Conservation (phyloP, 1,140 invertebrate species). For the Scaptomyza hsui region DNA sequence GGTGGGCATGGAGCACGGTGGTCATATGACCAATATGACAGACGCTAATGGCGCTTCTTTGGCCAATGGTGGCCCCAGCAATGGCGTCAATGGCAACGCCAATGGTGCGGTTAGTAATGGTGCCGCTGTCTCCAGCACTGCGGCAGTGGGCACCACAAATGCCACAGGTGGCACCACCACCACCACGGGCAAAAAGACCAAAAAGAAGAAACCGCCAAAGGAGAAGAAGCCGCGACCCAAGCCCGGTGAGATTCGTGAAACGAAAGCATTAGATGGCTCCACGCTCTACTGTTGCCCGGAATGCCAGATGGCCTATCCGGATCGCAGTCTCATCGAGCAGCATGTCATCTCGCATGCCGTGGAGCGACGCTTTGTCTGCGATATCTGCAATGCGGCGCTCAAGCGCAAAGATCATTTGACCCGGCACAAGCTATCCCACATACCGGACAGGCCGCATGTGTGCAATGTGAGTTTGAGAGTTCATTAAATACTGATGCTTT, state of each 20-base stretch:
- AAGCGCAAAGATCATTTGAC: conserved; percentile 93
- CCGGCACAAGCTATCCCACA: conserved; percentile 92
- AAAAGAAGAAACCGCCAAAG: conserved; percentile 90
- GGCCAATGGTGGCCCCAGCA: conserved; percentile 62
- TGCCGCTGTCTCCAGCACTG: conserved; percentile 65
- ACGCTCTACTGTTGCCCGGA: conserved; percentile 94
- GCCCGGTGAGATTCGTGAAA: conserved; percentile 92
- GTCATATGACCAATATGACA: conserved; percentile 75
- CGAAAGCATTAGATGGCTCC: conserved; percentile 92
- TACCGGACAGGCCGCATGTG: conserved; percentile 91
- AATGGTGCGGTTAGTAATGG: conserved; percentile 68
- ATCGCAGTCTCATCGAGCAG: conserved; percentile 91
- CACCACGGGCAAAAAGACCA: conserved; percentile 89
- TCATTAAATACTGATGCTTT: background rate
- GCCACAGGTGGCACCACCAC: conserved; percentile 72
- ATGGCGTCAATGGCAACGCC: conserved; percentile 71
- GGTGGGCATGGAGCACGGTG: conserved; percentile 77
- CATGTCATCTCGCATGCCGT: conserved; percentile 93
- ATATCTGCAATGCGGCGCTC: conserved; percentile 92
- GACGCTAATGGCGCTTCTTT: conserved; percentile 67
- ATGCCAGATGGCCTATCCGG: conserved; percentile 94
- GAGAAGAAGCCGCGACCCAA: conserved; percentile 89
- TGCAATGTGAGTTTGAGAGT: conserved; percentile 86
- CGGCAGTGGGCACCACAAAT: conserved; percentile 68
- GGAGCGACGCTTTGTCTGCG: conserved; percentile 91